phyloP scores from a whole-genome alignment of 2,888 invertebrate species.

The Ametastegia equiseti region DNA sequence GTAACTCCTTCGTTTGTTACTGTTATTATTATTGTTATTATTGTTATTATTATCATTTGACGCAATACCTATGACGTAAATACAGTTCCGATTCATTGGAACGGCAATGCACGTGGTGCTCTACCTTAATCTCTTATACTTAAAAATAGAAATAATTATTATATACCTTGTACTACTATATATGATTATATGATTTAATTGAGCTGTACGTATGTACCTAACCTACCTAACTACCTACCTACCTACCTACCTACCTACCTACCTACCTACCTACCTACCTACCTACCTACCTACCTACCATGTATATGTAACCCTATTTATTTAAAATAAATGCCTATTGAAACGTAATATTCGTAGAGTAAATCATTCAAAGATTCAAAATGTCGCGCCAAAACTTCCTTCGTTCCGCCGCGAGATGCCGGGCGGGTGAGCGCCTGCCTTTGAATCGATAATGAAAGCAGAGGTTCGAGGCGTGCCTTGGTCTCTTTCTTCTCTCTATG shows the following conservation, averaged over 20 bases:
- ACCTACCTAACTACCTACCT: too few relatives aligned
- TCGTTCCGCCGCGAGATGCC: not conserved
- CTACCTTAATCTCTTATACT: constrained; percentile 11
- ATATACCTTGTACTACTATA: not conserved
- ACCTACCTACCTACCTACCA: constrained; percentile 44
- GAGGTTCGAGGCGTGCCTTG: constrained; percentile 11
- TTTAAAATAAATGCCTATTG: constrained; percentile 70
- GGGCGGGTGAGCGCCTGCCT: not conserved
- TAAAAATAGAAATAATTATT: not conserved
- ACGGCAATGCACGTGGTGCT: constrained; percentile 37
- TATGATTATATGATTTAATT: constrained; percentile 23
- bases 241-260: not conserved
- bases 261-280: constrained; percentile 35
- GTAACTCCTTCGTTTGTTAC: too few relatives aligned
- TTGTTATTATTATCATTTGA: constrained; percentile 9
- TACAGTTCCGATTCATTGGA: constrained; percentile 22
- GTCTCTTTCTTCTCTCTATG: not conserved
- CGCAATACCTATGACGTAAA: constrained; percentile 13
- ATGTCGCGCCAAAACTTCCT: not conserved
- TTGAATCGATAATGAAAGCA: not conserved
- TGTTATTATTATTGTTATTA: not conserved
- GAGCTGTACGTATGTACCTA: not conserved
- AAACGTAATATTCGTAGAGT: constrained; percentile 43
- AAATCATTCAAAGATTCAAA: not conserved
- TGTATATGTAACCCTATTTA: constrained; percentile 64